phyloP scores from a whole-genome alignment of 2,797 vertebrate species.

The Eleutherodactylus coqui region DNA sequence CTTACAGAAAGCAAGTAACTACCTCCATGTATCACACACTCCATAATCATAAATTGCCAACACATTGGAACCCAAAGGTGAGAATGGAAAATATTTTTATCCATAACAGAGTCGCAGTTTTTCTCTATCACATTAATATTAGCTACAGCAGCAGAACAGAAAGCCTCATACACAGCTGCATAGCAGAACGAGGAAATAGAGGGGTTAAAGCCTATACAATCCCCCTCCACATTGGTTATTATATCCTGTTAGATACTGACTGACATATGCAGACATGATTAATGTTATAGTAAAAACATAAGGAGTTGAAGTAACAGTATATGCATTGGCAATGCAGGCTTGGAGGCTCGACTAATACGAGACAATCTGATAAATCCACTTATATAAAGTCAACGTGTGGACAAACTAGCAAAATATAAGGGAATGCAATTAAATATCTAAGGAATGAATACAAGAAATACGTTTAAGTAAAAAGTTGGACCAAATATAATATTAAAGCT shows the following conservation, averaged over 20 bases:
- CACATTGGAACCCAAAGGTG: slow-evolving; percentile 48
- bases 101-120: slow-evolving; percentile 39
- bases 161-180: background rate
- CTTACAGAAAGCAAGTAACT: background rate
- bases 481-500: background rate
- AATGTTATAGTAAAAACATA: too few relatives aligned
- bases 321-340: too few relatives aligned
- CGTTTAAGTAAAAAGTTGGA: background rate
- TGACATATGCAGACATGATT: background rate
- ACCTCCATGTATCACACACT: slow-evolving; percentile 30
- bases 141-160: background rate
- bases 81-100: slow-evolving; percentile 66
- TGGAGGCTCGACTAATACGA: too few relatives aligned
- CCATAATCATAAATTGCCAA: slow-evolving; percentile 40
- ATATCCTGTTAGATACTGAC: too few relatives aligned
- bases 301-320: too few relatives aligned
- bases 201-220: background rate
- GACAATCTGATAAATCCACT: too few relatives aligned
- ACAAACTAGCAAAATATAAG: background rate
- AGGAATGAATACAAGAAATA: background rate
- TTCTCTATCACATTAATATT: background rate
- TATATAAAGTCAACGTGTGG: background rate
- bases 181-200: background rate
- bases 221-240: background rate
- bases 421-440: background rate